These are phyloP conservation scores for Myripristis murdjan DNA, from an alignment of 2,797 vertebrate genomes.

Conservation along the genomic window DNA sequence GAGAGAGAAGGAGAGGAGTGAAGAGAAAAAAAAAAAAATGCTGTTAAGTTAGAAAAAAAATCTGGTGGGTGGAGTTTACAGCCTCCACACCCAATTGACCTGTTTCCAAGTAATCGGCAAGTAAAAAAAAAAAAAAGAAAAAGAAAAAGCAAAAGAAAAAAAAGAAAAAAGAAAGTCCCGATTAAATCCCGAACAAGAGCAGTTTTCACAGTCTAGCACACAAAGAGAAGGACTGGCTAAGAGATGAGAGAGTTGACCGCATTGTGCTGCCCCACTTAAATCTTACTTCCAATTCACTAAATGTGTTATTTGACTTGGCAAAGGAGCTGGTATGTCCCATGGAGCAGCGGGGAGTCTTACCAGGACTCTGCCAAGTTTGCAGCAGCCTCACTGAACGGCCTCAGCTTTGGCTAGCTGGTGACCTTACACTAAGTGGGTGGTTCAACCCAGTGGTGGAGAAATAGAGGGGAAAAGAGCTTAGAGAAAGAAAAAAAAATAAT, in stretches of 20 bases:
- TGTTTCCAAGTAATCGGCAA: conserved; percentile 95
- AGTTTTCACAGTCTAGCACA: conserved; percentile 91
- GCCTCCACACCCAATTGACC: conserved; percentile 90
- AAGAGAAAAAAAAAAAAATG: conserved; percentile 44
- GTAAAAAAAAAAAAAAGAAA: conserved; percentile 58
- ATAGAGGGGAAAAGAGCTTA: conserved; percentile 57
- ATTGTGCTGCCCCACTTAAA: conserved; percentile 94
- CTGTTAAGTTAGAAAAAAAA: conserved; percentile 25
- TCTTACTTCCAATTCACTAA: conserved; percentile 96
- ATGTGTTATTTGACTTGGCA: conserved; percentile 98
- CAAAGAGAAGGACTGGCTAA: conserved; percentile 88
- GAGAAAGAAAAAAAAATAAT: conserved; percentile 63
- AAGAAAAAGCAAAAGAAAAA: too few relatives aligned
- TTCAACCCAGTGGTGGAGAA: conserved; percentile 81
- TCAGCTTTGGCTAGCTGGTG: conserved; percentile 89
- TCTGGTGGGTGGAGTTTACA: conserved; percentile 88
- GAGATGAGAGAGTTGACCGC: conserved; percentile 91
- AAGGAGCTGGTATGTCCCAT: conserved; percentile 92
- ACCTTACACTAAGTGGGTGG: conserved; percentile 96
- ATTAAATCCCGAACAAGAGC: conserved; percentile 92
- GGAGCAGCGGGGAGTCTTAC: conserved; percentile 93
- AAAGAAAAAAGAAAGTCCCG: too few relatives aligned
- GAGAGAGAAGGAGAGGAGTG: conserved; percentile 26
- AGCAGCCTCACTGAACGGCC: conserved; percentile 89
- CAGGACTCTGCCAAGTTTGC: conserved; percentile 92